Percentiles rank a stretch among this genome's conserved stretches.
These are phyloP conservation scores for Heliconius hermathena DNA, from an alignment of 1,140 invertebrate genomes.

Conservation along the genomic window DNA sequence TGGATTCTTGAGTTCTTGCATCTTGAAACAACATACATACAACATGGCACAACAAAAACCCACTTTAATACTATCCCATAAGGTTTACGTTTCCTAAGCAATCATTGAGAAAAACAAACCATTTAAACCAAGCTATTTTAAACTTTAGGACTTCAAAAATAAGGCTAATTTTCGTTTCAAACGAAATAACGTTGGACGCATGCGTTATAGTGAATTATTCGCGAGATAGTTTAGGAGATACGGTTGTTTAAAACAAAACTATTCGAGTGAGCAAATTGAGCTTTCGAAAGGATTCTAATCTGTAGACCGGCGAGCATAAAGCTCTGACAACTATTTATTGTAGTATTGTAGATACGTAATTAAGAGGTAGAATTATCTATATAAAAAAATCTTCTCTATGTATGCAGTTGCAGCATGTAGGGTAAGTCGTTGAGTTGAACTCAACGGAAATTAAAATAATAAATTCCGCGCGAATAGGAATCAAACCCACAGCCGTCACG, in stretches of 20 bases:
- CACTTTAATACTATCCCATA: not conserved
- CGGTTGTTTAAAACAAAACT: conserved; percentile 72
- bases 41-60: not conserved
- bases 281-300: conserved; percentile 62
- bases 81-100: not conserved
- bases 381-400: not conserved
- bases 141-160: conserved; percentile 1
- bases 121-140: conserved; percentile 2
- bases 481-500: no score
- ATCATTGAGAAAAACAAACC: not conserved
- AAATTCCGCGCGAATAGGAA: no score
- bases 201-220: conserved; percentile 71
- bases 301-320: conserved; percentile 50
- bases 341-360: conserved; percentile 22
- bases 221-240: conserved; percentile 74
- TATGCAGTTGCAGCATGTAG: not conserved
- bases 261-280: conserved; percentile 76
- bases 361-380: conserved; percentile 17
- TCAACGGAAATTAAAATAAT: no score
- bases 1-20: conserved; percentile 46
- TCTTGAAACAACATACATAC: conserved; percentile 42
- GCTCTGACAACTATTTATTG: conserved; percentile 42
- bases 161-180: conserved; percentile 36
- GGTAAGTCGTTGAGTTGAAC: not conserved
- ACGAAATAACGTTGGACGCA: conserved; percentile 40